Conservation (phyloP, 1,140 invertebrate species). For the Antheraea pernyi region DNA sequence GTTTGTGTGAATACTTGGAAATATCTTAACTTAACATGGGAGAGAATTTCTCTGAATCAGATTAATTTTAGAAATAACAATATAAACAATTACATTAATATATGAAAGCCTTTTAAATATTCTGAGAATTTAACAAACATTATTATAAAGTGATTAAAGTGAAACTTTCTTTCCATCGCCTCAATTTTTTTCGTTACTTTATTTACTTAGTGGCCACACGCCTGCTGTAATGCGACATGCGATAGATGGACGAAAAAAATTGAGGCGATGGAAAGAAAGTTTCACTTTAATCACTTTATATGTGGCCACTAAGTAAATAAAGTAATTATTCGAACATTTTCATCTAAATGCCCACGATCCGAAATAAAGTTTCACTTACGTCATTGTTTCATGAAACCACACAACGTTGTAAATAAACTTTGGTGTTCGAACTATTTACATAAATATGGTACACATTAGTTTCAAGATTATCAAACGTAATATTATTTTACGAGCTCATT, state of each 20-base stretch:
- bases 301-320: background rate
- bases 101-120: background rate
- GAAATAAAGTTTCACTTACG: too few relatives aligned
- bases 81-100: too few relatives aligned
- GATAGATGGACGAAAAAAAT: too few relatives aligned
- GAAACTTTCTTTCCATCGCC: background rate
- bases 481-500: background rate
- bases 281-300: background rate
- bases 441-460: background rate
- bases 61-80: background rate
- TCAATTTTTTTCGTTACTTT: too few relatives aligned
- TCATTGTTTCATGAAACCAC: too few relatives aligned
- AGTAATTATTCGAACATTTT: constrained; percentile 18
- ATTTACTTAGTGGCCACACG: too few relatives aligned
- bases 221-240: too few relatives aligned
- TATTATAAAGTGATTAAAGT: background rate
- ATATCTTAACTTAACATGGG: too few relatives aligned
- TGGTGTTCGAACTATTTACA: background rate
- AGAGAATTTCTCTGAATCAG: background rate
- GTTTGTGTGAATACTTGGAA: too few relatives aligned
- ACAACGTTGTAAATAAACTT: too few relatives aligned
- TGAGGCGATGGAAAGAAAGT: too few relatives aligned
- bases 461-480: background rate
- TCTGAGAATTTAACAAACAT: background rate
- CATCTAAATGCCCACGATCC: too few relatives aligned